A percentile compares a stretch with the other conserved stretches of the same genome.
Evolutionary conservation across 2,888 invertebrate genomes (phyloP).

Genomic region (Charanyca ferruginea): DNA sequence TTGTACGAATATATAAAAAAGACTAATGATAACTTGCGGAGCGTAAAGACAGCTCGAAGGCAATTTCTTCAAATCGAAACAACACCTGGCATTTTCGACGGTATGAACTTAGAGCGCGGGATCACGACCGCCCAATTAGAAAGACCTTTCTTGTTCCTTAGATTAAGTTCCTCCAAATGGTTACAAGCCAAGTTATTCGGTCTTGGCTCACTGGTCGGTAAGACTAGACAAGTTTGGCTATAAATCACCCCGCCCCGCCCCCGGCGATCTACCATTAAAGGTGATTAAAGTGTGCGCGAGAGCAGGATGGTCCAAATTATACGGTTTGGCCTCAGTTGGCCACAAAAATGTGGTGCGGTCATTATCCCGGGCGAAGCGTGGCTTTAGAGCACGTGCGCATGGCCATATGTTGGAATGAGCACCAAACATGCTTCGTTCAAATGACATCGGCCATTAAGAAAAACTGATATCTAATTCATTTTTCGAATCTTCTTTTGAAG

Average conservation of each 20-base stretch:
- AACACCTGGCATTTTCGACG: conserved; percentile 57
- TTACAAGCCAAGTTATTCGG: conserved; percentile 45
- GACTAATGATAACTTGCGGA: conserved; percentile 16
- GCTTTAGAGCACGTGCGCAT: conserved; percentile 70
- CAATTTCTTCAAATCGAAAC: conserved; percentile 59
- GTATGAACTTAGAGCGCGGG: conserved; percentile 26
- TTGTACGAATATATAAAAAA: conserved; percentile 20
- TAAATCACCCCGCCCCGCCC: conserved; percentile 81
- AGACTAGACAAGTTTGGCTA: conserved; percentile 72
- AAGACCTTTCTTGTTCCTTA: conserved; percentile 37
- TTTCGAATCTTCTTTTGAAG: neutral
- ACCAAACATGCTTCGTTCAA: conserved; percentile 18
- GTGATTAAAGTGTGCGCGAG: conserved; percentile 82
- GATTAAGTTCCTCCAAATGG: neutral
- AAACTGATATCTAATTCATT: neutral
- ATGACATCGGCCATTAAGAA: conserved; percentile 25
- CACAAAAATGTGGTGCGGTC: conserved; percentile 80
- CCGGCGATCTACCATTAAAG: conserved; percentile 78
- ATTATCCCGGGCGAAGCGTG: conserved; percentile 73
- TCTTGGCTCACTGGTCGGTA: conserved; percentile 64
- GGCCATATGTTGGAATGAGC: conserved; percentile 58
- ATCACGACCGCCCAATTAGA: conserved; percentile 42
- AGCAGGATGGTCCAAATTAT: conserved; percentile 88
- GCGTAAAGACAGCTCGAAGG: conserved; percentile 24
- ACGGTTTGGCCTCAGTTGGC: conserved; percentile 77